phyloP scores from a whole-genome alignment of 2,797 vertebrate species.

The Taeniopygia guttata region DNA sequence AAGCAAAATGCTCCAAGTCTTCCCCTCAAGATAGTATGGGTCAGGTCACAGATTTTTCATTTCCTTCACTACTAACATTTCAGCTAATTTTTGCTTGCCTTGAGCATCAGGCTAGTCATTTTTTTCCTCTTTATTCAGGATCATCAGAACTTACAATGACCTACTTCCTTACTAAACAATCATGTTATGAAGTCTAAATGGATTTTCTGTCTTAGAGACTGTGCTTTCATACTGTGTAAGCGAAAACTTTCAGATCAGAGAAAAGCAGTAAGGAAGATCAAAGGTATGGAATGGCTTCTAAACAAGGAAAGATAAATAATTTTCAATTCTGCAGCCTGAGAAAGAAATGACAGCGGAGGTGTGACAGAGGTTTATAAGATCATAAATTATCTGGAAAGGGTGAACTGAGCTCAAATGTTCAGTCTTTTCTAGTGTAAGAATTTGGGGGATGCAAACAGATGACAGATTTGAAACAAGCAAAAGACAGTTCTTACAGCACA shows the following conservation, averaged over 20 bases:
- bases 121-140: background rate
- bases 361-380: background rate
- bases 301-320: background rate
- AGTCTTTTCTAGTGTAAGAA: background rate
- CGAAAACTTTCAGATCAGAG: background rate
- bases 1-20: background rate
- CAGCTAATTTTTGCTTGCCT: constrained; percentile 16
- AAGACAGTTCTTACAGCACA: background rate
- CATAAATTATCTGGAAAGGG: background rate
- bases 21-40: background rate
- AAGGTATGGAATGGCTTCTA: background rate
- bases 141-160: constrained; percentile 26
- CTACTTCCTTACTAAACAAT: constrained; percentile 38
- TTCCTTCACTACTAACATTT: background rate
- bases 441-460: background rate
- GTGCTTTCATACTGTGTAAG: background rate
- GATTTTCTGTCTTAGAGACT: background rate
- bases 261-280: background rate
- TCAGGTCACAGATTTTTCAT: background rate
- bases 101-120: background rate
- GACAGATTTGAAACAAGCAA: background rate
- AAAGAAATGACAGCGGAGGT: background rate
- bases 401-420: background rate
- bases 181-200: background rate
- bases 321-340: background rate